Conservation (phyloP, 1,140 invertebrate genomes). For the Maconellicoccus hirsutus region DNA sequence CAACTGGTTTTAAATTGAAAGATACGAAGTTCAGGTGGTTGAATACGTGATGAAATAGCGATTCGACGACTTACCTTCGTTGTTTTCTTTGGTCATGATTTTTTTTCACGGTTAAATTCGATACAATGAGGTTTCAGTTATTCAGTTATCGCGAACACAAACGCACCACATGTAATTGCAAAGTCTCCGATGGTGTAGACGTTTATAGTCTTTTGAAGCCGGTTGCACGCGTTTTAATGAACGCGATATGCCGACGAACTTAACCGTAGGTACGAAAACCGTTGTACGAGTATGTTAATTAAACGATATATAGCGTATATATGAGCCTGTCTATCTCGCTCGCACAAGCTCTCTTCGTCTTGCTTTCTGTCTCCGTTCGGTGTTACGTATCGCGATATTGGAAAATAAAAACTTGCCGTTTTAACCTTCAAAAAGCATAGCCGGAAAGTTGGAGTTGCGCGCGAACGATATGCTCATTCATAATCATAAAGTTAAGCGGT, state of each 20-base stretch:
- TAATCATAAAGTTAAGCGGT: background rate
- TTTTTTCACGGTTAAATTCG: too few relatives aligned
- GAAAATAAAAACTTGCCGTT: background rate
- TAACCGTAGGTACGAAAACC: background rate
- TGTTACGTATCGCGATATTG: too few relatives aligned
- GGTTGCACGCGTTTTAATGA: constrained; percentile 17
- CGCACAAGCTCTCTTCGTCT: too few relatives aligned
- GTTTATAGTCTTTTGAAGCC: constrained; percentile 13
- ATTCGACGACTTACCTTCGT: background rate
- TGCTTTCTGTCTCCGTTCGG: too few relatives aligned
- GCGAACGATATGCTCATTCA: background rate
- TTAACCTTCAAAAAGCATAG: background rate
- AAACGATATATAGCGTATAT: background rate
- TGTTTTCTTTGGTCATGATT: background rate
- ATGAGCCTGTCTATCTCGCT: background rate
- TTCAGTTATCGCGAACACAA: too few relatives aligned
- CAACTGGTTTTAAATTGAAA: too few relatives aligned
- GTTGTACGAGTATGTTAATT: constrained; percentile 9
- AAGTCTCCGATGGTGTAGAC: too few relatives aligned
- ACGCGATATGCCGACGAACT: background rate
- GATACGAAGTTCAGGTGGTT: too few relatives aligned
- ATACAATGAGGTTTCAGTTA: too few relatives aligned
- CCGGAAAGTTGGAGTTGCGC: background rate
- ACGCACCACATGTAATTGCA: too few relatives aligned
- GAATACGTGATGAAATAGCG: too few relatives aligned